These are phyloP conservation scores for Eupsilia transversa DNA, from an alignment of 2,888 invertebrate species.

Conservation along the genomic window DNA sequence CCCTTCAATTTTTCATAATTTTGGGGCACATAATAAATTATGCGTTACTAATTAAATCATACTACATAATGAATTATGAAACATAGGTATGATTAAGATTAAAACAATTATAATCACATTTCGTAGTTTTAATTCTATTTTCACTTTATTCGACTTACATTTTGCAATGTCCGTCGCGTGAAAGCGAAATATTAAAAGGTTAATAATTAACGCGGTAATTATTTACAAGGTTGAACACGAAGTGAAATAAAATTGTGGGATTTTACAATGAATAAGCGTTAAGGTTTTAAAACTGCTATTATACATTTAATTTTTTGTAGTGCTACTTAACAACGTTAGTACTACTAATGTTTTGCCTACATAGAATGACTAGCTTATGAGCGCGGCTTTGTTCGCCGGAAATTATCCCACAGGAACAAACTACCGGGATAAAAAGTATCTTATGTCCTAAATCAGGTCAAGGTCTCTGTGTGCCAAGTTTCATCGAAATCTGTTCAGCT, in stretches of 20 bases:
- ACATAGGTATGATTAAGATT: conserved; percentile 15
- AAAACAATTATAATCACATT: conserved; percentile 37
- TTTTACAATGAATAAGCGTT: not conserved
- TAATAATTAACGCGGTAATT: conserved; percentile 21
- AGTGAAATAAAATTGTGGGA: conserved; percentile 10
- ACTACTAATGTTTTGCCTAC: not conserved
- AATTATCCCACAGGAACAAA: too few relatives aligned
- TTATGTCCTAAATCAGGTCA: too few relatives aligned
- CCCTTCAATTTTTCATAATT: not conserved
- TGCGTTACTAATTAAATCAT: not conserved
- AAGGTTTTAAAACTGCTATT: not conserved
- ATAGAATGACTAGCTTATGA: too few relatives aligned
- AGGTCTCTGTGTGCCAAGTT: too few relatives aligned
- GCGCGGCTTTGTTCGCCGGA: too few relatives aligned
- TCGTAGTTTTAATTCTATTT: conserved; percentile 22
- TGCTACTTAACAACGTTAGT: too few relatives aligned
- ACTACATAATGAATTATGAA: not conserved
- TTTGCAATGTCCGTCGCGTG: conserved; percentile 7
- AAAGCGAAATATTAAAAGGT: conserved; percentile 14
- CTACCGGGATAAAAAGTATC: too few relatives aligned
- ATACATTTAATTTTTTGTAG: not conserved
- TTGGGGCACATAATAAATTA: not conserved
- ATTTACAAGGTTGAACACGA: conserved; percentile 32
- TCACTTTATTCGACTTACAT: not conserved
- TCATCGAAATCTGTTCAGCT: too few relatives aligned